Evolutionary conservation across 2,888 invertebrate species (phyloP).

Genomic region (Myopa tessellatipennis): DNA sequence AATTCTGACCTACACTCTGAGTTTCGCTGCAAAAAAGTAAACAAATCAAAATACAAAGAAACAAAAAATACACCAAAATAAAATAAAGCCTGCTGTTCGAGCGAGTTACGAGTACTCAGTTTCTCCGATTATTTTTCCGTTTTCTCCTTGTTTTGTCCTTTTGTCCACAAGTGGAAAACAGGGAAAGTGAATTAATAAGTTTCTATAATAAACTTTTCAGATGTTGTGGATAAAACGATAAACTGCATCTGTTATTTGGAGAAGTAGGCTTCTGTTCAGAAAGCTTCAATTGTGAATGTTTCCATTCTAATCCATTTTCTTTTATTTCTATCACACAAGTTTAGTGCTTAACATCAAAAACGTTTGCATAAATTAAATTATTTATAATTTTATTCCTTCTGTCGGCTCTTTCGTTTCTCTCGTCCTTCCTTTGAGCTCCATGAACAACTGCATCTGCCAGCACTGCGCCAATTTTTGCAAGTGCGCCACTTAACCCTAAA

Average conservation of each 20-base stretch:
- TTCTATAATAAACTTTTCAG: no score
- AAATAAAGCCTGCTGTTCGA: no score
- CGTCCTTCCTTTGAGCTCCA: neutral
- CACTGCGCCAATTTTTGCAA: neutral
- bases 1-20: neutral
- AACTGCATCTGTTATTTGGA: no score
- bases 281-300: no score
- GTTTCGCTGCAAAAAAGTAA: no score
- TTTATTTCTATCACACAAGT: neutral
- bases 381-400: neutral
- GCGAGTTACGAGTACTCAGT: neutral
- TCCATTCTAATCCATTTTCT: no score
- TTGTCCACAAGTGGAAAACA: slow-evolving; percentile 5
- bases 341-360: neutral
- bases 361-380: neutral
- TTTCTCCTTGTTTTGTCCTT: neutral
- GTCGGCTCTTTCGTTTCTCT: neutral
- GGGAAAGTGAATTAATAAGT: neutral
- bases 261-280: no score
- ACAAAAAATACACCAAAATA: no score
- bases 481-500: neutral
- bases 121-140: neutral
- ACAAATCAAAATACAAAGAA: no score
- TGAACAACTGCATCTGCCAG: neutral
- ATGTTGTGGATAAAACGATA: no score